phyloP scores from a whole-genome alignment of 2,797 vertebrate genomes.

The Pagetopsis macropterus region DNA sequence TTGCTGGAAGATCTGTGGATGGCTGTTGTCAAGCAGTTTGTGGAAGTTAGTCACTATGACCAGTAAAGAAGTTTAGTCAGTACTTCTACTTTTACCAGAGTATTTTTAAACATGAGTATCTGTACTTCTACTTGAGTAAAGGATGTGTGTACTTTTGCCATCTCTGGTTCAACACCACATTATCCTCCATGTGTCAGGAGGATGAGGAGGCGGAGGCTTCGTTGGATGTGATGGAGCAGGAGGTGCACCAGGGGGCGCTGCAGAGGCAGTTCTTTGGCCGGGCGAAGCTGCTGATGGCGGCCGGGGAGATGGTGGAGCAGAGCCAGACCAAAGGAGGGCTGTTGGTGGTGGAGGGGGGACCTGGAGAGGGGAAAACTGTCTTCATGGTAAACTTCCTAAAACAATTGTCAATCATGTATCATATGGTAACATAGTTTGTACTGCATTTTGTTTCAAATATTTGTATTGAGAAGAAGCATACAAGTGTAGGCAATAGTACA shows the following conservation, averaged over 20 bases:
- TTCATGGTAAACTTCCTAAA: slow-evolving; percentile 85
- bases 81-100: too few species aligned
- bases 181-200: slow-evolving; percentile 52
- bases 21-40: slow-evolving; percentile 78
- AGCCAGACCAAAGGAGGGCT: slow-evolving; percentile 75
- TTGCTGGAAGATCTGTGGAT: slow-evolving; percentile 87
- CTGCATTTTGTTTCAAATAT: too few species aligned
- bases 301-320: slow-evolving; percentile 69
- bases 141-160: too few species aligned
- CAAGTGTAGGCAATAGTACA: too few species aligned
- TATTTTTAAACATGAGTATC: too few species aligned
- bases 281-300: slow-evolving; percentile 72
- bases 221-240: slow-evolving; percentile 78
- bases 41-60: slow-evolving; percentile 77
- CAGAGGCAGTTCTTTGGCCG: slow-evolving; percentile 82
- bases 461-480: too few species aligned
- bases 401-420: too few species aligned
- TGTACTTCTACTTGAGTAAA: too few species aligned
- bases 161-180: not conserved
- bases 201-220: slow-evolving; percentile 37
- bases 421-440: not conserved
- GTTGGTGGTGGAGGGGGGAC: slow-evolving; percentile 82
- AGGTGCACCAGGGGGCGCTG: slow-evolving; percentile 82
- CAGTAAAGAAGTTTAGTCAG: too few species aligned
- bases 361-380: slow-evolving; percentile 89